Evolutionary conservation across 2,888 invertebrate species (phyloP).

Genomic region (Chymomyza fuscimana): DNA sequence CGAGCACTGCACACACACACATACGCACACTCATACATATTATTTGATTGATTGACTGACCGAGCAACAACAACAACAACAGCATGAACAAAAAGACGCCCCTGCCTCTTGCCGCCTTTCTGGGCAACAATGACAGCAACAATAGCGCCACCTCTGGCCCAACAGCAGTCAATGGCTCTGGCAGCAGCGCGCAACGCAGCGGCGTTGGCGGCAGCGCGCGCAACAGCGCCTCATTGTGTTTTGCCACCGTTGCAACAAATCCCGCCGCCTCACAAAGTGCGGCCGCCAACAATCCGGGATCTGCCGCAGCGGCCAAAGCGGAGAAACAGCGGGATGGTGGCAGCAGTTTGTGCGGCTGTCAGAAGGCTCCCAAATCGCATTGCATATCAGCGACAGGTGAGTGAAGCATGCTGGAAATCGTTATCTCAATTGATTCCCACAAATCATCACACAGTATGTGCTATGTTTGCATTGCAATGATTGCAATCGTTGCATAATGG

Average conservation of each 20-base stretch:
- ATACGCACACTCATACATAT: slow-evolving; percentile 7
- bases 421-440: no score
- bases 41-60: slow-evolving; percentile 45
- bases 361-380: slow-evolving; percentile 79
- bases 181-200: slow-evolving; percentile 10
- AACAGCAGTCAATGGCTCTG: neutral
- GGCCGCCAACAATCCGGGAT: neutral
- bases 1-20: slow-evolving; percentile 7
- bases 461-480: no score
- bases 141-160: slow-evolving; percentile 21
- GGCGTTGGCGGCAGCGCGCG: slow-evolving; percentile 29
- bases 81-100: slow-evolving; percentile 78
- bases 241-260: slow-evolving; percentile 25
- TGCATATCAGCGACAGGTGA: slow-evolving; percentile 80
- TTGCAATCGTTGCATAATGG: no score
- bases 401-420: slow-evolving; percentile 27
- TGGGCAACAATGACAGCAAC: slow-evolving; percentile 53
- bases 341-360: slow-evolving; percentile 78
- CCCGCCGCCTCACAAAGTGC: neutral
- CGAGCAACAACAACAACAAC: slow-evolving; percentile 15
- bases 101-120: slow-evolving; percentile 76
- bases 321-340: slow-evolving; percentile 73
- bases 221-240: slow-evolving; percentile 31
- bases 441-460: neutral
- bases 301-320: slow-evolving; percentile 33